Percentiles rank a stretch among this genome's conserved stretches.
Conservation (phyloP, 2,113 vertebrate genomes). For the Mustela lutreola region DNA sequence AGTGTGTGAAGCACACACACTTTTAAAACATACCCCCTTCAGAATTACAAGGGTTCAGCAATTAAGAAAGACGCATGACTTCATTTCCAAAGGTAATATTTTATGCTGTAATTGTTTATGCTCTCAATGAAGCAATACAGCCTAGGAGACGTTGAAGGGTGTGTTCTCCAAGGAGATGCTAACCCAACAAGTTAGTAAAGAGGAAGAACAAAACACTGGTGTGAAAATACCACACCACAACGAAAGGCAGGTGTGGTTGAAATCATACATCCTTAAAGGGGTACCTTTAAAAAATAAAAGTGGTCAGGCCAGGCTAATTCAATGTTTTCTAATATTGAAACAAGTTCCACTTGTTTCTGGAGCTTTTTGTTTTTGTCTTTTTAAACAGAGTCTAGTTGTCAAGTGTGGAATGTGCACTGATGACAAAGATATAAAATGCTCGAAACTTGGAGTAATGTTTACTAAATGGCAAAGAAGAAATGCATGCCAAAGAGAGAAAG, state of each 20-base stretch:
- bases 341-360: neutral
- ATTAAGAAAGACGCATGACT: slow-evolving; percentile 80
- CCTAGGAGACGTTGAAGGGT: slow-evolving; percentile 69
- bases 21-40: slow-evolving; percentile 65
- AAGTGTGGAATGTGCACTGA: neutral
- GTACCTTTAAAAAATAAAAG: slow-evolving; percentile 51
- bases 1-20: slow-evolving; percentile 66
- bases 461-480: slow-evolving; percentile 1
- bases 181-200: slow-evolving; percentile 67
- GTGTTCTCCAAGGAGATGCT: slow-evolving; percentile 14
- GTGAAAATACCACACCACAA: slow-evolving; percentile 15
- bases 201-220: neutral
- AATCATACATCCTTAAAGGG: neutral
- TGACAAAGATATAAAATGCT: slow-evolving; percentile 31
- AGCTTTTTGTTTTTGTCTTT: neutral
- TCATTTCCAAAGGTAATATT: slow-evolving; percentile 74
- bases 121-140: slow-evolving; percentile 67
- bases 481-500: slow-evolving; percentile 30
- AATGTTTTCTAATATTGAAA: slow-evolving; percentile 24
- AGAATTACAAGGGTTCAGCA: slow-evolving; percentile 66
- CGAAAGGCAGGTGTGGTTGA: neutral
- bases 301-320: neutral
- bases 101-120: slow-evolving; percentile 68
- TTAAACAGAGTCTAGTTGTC: slow-evolving; percentile 19
- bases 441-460: neutral